Evolutionary conservation across 1,140 invertebrate species (phyloP), one percentile per base, ranked within the genome.

Genomic region (Pogonomyrmex barbatus): DNA sequence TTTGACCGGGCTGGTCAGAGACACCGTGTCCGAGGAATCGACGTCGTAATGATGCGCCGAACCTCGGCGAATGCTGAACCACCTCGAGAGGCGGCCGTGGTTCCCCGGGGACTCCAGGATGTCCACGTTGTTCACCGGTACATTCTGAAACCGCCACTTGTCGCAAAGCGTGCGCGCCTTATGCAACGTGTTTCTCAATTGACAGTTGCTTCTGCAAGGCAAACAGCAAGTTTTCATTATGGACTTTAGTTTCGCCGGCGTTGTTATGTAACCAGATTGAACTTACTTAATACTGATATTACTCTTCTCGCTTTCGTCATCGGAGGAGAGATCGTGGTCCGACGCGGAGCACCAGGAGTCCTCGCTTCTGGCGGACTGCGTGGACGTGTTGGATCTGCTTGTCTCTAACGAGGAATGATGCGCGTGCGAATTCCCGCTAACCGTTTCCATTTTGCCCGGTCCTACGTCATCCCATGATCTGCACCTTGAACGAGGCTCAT

Each of bases 1-100:
- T 89, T 95, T 95, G 70, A 94, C 90, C 4, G 94, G 95, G 45
- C 93, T 95, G 63, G 94, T 93, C 17, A 94, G 88, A 6, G 93
- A 95, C 78, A 92, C 92, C 24, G 92, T 93, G 71, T 94, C 94
- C 62, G 93, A 94, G n/a, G 93, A 92, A 63, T 95, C 95, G 33
- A 97, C 96, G 91, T 97, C 97, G 93, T 98, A 97, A 85, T 98
- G 97, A 93, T 97, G 97, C n/a, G 96, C 95, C 58, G 97, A 97
- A 56, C 97, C 97, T 79, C 97, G 96, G 12, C 97, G 95, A 63
- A 98, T 97, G 88, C 97, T 98, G 95, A 98, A 98, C 97, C 97
- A 98, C 87, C 98, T 95, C 10, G 97, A 97, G 1, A 98, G 95
- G 45, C 97, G 94, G 10, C 97, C 97, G 54, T 97, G 97, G 91